Base-by-base conservation (phyloP, 2,888 invertebrate species). In the Dendrolimus pini region DNA sequence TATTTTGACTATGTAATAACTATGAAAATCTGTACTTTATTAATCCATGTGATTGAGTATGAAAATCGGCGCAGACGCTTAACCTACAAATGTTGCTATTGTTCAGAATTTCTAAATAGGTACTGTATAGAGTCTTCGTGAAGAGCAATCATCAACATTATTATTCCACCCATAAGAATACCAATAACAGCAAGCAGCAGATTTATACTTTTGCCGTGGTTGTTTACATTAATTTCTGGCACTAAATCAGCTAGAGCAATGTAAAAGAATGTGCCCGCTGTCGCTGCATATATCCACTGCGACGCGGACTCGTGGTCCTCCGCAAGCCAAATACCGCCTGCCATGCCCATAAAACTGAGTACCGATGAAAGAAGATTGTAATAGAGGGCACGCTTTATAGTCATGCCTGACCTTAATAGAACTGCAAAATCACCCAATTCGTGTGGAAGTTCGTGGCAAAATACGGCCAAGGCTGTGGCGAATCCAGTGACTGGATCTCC, bases 341-440 rank as follows among this genome's bases (percentile, higher is more conserved):
- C 90, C 93, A 96, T 95, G 14, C 95, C 96, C 69, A 95, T 83
- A 73, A 96, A 94, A 71, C 95, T 95, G 56, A 96, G 91, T 59
- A 95, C 86, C 0, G 96, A 96, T 2, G 95, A 95, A 0, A 96
- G 85, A 61, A 94, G 83, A 78, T 96, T 96, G 82, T 95, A 94
- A 69, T 94, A 92, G 54, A 96, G 78, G 2, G 96, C 96, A 56
- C 94, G 92, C 62, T 90, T 92, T 57, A 95, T 92, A 54, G 93
- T 92, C 92, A 96, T 95, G 0, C 96, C 96, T 0, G 95, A 94
- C 61, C 94, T 93, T n/a, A 96, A 83, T 52, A 96, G 80, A 55
- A 96, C 93, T 0, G 96, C 96, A 78, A 96, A 96, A 80, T 96
- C 96, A 2, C 96, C 96, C 14, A 96, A 87, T 79, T 96, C 96